These are phyloP conservation scores for Hyles vespertilio DNA, from an alignment of 1,140 invertebrate genomes.

Conservation along the genomic window DNA sequence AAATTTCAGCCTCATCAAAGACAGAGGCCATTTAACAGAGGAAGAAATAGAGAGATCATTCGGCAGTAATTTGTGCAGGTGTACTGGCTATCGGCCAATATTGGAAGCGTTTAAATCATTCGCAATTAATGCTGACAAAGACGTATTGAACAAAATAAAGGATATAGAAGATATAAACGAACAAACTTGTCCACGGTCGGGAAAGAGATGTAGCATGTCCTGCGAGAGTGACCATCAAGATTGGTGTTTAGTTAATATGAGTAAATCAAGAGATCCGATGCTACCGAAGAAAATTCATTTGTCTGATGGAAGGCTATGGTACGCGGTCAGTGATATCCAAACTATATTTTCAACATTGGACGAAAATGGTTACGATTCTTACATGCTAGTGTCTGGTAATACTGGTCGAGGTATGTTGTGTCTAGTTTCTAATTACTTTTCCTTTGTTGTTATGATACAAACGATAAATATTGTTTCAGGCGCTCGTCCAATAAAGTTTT, in stretches of 20 bases:
- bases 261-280: background rate
- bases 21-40: conserved; percentile 71
- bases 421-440: background rate
- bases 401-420: conserved; percentile 19
- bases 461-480: conserved; percentile 15
- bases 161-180: conserved; percentile 76
- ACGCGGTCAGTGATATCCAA: conserved; percentile 14
- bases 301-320: conserved; percentile 23
- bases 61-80: conserved; percentile 88
- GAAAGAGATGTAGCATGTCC: conserved; percentile 15
- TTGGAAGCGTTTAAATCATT: conserved; percentile 87
- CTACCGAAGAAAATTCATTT: conserved; percentile 22
- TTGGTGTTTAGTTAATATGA: conserved; percentile 25
- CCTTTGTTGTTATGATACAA: no score
- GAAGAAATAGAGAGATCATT: conserved; percentile 83
- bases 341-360: conserved; percentile 24
- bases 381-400: conserved; percentile 28
- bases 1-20: conserved; percentile 29
- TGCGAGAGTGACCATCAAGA: conserved; percentile 20
- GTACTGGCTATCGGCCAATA: conserved; percentile 90
- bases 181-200: conserved; percentile 25
- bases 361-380: conserved; percentile 21
- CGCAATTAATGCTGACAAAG: conserved; percentile 74
- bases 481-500: conserved; percentile 17
- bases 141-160: conserved; percentile 63